Base-by-base conservation (phyloP, 2,113 vertebrate species). In the Cyanoderma ruficeps region DNA sequence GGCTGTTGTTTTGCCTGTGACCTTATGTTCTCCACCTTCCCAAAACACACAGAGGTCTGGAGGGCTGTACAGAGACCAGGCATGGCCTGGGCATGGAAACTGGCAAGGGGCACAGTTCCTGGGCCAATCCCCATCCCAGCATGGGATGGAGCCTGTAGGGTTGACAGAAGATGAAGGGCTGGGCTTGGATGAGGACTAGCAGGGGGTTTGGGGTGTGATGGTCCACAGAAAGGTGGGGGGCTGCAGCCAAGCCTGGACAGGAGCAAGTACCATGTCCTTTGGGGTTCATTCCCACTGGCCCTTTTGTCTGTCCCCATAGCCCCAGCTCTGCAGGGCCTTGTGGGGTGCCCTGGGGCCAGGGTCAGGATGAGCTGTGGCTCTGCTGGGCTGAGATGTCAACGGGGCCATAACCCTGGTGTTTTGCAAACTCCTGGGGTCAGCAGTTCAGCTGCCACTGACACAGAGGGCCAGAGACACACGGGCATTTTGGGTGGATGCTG, bases 341-440 rank as follows among this genome's bases (percentile, higher is more conserved):
- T 25, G 44, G 64, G 80, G 77, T 89, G 72, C 63, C 65, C 17
- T 0, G 1, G 56, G 89, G 91, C 85, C 33, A 37, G 93, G 70
- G 71, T 94, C 63, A 80, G 92, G 77, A 91, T 1, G 53, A 92
- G 91, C 91, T 61, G 69, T 0, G 2, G 67, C 89, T 93, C 65
- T 81, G n/a, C 46, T 1, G 42, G 69, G 49, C 74, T 95, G 93
- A 30, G 95, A 96, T 93, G 95, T 96, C 95, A 91, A 72, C 96
- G 93, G 83, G 95, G 94, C 93, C 86, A 18, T 91, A 94, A 91
- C 96, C 83, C 93, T 93, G 76, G 81, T 96, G 97, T 98, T 98
- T 97, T 97, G 95, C 97, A 96, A 97, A 97, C 96, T 97, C 94
- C 87, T 95, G 95, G 94, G 97, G 96, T 98, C 97, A 97, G 96